Base-by-base conservation (phyloP, 1,140 invertebrate species). In the Pseudachorutes palmiensis region DNA sequence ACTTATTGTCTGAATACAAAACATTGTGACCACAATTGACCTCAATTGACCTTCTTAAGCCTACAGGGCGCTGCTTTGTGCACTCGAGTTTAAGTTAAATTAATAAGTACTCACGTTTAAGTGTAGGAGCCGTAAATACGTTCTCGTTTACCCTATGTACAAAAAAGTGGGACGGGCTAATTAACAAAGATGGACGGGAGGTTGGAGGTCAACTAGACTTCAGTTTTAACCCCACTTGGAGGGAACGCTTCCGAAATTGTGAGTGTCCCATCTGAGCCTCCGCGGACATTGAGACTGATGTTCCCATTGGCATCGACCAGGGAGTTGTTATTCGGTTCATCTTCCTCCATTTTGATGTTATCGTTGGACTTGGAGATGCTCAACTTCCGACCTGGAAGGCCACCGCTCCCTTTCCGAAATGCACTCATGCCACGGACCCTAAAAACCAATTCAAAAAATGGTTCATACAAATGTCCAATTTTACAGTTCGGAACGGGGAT, bases 161-260 rank as follows among this genome's bases (percentile, higher is more conserved):
- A 45, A 45, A 45, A 45, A 19, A 45, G 36, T n/a, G n/a, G n/a
- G n/a, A n/a, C n/a, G n/a, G n/a, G n/a, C n/a, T n/a, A n/a, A n/a
- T n/a, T n/a, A n/a, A n/a, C n/a, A n/a, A n/a, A n/a, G n/a, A n/a
- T n/a, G n/a, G n/a, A n/a, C n/a, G n/a, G n/a, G n/a, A n/a, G n/a
- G n/a, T n/a, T n/a, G n/a, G n/a, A n/a, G n/a, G n/a, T n/a, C n/a
- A n/a, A n/a, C n/a, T 61, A 36, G 29, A 32, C 29, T 61, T 61
- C 59, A 9, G 59, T 14, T 61, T 61, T 61, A n/a, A 61, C 31
- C 9, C 32, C 19, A n/a, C 5, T 29, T 5, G 59, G 59, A 3
- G 33, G 64, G 55, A 61, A 65, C 1, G 72, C 72, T 68, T 73
- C 72, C 2, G 70, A 71, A 64, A 74, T 74, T 51, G 70, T 74